A percentile compares a stretch with the other conserved stretches of the same genome.
Evolutionary conservation across 2,113 vertebrate genomes (phyloP).

Genomic region (Dascyllus trimaculatus): DNA sequence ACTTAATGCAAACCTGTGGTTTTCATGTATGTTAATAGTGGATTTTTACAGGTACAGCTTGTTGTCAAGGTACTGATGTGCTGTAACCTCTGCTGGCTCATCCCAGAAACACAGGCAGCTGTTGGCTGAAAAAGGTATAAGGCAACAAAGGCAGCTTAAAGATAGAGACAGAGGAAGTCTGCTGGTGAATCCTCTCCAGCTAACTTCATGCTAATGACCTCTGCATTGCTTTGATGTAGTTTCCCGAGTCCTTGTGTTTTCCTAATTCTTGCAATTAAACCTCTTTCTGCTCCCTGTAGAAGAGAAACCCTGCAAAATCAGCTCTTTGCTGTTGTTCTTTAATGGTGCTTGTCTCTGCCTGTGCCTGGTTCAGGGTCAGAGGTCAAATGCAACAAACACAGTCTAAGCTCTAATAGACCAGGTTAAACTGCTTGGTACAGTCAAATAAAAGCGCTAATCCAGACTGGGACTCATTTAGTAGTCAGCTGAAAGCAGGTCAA

Average conservation of each 20-base stretch:
- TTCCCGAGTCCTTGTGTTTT: constrained; percentile 57
- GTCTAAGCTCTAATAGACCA: constrained; percentile 4
- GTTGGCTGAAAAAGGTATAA: background rate
- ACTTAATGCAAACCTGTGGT: too few relatives aligned
- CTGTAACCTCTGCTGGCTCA: too few relatives aligned
- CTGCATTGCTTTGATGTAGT: constrained; percentile 28
- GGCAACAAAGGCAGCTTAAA: background rate
- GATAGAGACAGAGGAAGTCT: background rate
- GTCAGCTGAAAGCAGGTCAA: background rate
- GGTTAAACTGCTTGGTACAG: constrained; percentile 35
- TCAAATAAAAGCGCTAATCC: constrained; percentile 30
- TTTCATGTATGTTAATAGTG: too few relatives aligned
- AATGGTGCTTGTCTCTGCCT: background rate
- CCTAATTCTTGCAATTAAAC: constrained; percentile 70
- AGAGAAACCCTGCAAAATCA: constrained; percentile 13
- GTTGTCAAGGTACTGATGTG: too few relatives aligned
- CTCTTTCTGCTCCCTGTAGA: constrained; percentile 6
- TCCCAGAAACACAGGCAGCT: too few relatives aligned
- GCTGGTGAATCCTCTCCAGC: constrained; percentile 32
- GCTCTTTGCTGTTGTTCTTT: constrained; percentile 36
- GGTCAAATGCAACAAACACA: constrained; percentile 33
- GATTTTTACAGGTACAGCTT: too few relatives aligned
- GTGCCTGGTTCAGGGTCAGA: constrained; percentile 12
- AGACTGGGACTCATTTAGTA: constrained; percentile 22
- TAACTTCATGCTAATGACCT: constrained; percentile 59